Evolutionary conservation across 2,888 invertebrate genomes (phyloP).

Genomic region (Eupithecia exiguata): DNA sequence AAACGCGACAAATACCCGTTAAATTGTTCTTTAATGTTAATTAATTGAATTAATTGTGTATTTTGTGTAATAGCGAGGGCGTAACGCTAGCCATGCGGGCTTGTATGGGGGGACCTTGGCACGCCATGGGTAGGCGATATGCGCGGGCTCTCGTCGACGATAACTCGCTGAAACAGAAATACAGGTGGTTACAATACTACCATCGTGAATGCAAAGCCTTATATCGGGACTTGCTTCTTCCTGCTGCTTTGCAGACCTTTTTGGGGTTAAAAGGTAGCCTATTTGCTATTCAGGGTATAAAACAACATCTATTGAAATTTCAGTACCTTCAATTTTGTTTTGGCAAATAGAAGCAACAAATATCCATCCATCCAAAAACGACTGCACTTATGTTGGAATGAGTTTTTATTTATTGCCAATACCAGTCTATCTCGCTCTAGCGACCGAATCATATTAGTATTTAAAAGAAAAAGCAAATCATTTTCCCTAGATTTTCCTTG

Average conservation of each 20-base stretch:
- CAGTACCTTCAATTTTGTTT: not conserved
- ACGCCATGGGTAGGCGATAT: constrained; percentile 67
- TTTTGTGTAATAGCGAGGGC: constrained; percentile 69
- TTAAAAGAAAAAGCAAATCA: not conserved
- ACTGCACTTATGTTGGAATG: not conserved
- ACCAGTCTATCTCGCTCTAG: not conserved
- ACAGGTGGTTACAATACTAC: constrained; percentile 67
- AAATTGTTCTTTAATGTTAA: not conserved
- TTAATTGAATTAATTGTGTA: constrained; percentile 30
- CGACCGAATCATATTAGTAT: not conserved
- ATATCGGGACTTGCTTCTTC: not conserved
- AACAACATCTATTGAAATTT: not conserved
- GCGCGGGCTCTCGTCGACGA: constrained; percentile 70
- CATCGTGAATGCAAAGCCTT: constrained; percentile 27
- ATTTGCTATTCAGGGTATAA: not conserved
- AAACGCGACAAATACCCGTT: no score
- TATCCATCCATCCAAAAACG: not conserved
- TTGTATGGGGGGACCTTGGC: constrained; percentile 73
- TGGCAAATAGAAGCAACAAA: not conserved
- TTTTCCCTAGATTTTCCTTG: not conserved
- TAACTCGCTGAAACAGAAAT: constrained; percentile 71
- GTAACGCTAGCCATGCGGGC: constrained; percentile 71
- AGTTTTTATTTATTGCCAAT: not conserved
- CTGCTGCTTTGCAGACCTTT: not conserved
- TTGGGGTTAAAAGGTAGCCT: not conserved